Base-by-base conservation (phyloP, 2,113 vertebrate species). In the Centropristis striata region DNA sequence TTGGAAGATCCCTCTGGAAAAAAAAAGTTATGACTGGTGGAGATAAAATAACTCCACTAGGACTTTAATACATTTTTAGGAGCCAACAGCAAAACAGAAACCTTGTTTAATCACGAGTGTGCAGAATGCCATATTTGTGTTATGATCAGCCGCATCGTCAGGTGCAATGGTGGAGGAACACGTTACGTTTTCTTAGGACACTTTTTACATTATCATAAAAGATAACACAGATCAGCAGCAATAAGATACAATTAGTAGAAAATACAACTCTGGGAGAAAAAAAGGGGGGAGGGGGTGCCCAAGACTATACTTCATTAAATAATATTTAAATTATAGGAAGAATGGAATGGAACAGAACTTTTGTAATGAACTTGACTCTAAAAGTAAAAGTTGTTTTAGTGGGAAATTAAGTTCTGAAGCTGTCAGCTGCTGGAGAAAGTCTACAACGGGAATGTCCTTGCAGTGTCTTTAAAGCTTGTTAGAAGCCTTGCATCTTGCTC, bases 381-480 rank as follows among this genome's bases (percentile, higher is more conserved):
- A 25, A 21, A 20, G 49, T 9, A 39, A 36, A 37, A 25, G 32
- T 37, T 50, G 1, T 15, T 66, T 58, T 39, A 50, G 47, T 36
- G 10, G 46, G 69, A 50, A 12, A 27, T 32, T 27, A 16, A 41
- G 14, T 8, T 71, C 59, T 49, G 41, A 75, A 60, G n/a, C 46
- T 41, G 28, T 41, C 42, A 72, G 53, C 16, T 39, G 8, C 23
- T 61, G 46, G 72, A 32, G 20, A 70, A 54, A 64, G 15, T 47
- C 51, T 23, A 28, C 54, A 79, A 63, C 37, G 44, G 46, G 23
- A 63, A 76, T 65, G 50, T 37, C 27, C 9, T 54, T 1, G 2
- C n/a, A 47, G 7, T 41, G 21, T 59, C 28, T 78, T 65, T 20
- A 71, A 67, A 75, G 72, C 49, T 75, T 27, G 41, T 59, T 61